phyloP scores from a whole-genome alignment of 2,888 invertebrate genomes.

The Lasius fuliginosus region DNA sequence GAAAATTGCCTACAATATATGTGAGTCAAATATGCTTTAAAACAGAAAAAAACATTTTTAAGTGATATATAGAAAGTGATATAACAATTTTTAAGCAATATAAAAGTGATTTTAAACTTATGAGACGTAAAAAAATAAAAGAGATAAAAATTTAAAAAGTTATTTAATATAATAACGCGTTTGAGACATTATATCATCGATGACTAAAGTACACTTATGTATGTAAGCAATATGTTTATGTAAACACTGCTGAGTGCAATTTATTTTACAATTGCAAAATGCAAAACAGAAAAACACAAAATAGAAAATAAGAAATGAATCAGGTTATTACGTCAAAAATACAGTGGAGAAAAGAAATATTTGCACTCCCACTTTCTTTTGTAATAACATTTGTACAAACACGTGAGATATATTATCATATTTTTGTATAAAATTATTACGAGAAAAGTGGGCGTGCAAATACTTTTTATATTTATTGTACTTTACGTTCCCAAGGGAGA shows the following conservation, averaged over 20 bases:
- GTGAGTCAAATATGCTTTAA: neutral
- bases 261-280: neutral
- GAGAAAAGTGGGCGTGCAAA: neutral
- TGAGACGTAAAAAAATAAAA: neutral
- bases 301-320: neutral
- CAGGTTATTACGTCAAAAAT: no score
- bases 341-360: no score
- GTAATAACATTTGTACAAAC: no score
- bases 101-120: neutral
- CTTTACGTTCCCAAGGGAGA: neutral
- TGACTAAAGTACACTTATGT: neutral
- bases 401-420: no score
- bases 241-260: neutral
- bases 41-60: neutral
- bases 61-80: neutral
- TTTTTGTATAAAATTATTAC: neutral
- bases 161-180: neutral
- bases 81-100: no score
- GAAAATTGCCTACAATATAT: neutral
- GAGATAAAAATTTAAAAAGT: neutral
- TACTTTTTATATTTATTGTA: neutral
- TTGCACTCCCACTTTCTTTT: no score
- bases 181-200: neutral
- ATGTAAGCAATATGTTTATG: neutral
- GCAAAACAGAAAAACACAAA: neutral